phyloP scores from a whole-genome alignment of 2,797 vertebrate genomes.

The Strix occidentalis region DNA sequence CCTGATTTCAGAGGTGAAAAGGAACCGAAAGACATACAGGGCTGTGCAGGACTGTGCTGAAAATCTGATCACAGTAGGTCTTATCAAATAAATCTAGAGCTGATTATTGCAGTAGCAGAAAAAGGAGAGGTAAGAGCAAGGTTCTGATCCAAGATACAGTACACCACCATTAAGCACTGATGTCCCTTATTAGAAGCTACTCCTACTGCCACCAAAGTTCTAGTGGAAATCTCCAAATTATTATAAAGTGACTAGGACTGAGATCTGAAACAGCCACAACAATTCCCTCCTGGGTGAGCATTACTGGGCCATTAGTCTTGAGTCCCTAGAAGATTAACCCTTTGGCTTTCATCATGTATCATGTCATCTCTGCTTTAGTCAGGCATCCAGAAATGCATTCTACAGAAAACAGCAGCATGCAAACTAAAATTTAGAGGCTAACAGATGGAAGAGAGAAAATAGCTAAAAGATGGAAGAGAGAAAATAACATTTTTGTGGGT shows the following conservation, averaged over 20 bases:
- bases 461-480: background rate
- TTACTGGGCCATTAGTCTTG: conserved; percentile 14
- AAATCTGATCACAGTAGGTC: background rate
- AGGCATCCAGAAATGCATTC: background rate
- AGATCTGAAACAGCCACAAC: background rate
- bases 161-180: background rate
- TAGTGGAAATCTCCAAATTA: background rate
- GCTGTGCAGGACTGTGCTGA: background rate
- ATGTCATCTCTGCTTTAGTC: background rate
- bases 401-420: background rate
- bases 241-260: background rate
- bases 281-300: background rate
- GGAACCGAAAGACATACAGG: background rate
- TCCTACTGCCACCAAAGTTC: background rate
- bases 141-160: background rate
- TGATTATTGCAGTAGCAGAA: background rate
- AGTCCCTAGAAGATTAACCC: background rate
- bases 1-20: background rate
- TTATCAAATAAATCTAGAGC: background rate
- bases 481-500: conserved; percentile 35
- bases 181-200: background rate
- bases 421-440: background rate
- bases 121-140: background rate
- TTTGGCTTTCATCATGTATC: background rate
- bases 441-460: background rate